Base-by-base conservation (phyloP, 2,888 invertebrate species). In the Perizoma flavofasciatum region DNA sequence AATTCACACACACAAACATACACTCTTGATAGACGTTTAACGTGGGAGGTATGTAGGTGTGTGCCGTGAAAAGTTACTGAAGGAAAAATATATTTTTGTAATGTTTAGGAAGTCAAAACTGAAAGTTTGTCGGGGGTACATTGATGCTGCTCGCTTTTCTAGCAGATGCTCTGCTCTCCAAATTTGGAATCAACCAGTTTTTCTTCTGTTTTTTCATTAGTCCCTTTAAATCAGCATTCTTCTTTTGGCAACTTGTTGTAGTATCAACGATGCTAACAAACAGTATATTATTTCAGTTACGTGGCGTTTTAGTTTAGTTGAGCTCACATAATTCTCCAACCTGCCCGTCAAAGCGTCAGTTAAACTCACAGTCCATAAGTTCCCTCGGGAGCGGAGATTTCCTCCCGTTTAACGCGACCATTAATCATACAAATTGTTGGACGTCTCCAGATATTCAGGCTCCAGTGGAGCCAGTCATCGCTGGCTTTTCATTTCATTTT, bases 391-490 rank as follows among this genome's bases (percentile, higher is more conserved):
- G 56, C 63, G 22, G 64, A 76, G 78, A 78, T 77, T 79, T 72
- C 73, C 73, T 63, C 60, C 63, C 65, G 69, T 63, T 69, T 62
- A 67, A 61, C 57, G 61, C 45, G 45, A 50, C 71, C 83, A 85
- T 86, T 79, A 83, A 86, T 85, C 86, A 86, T 82, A 82, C 80
- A 83, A 83, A 83, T 83, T 78, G 83, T 78, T 72, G 76, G 72
- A 69, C 69, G 67, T 63, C 68, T 63, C 50, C 70, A 68, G 85
- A 82, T 82, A 81, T 81, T 79, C 74, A 46, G 78, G 85, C 79
- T 81, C 69, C 78, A 75, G 73, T 85, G 70, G 85, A 83, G 86
- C 87, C 85, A 85, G 88, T 87, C 88, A 87, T 83, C 79, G 59
- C 54, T 66, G 50, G 51, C 57, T 54, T 57, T 61, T 61, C 61